Evolutionary conservation across 2,113 vertebrate genomes (phyloP).

Genomic region (Candoia aspera): DNA sequence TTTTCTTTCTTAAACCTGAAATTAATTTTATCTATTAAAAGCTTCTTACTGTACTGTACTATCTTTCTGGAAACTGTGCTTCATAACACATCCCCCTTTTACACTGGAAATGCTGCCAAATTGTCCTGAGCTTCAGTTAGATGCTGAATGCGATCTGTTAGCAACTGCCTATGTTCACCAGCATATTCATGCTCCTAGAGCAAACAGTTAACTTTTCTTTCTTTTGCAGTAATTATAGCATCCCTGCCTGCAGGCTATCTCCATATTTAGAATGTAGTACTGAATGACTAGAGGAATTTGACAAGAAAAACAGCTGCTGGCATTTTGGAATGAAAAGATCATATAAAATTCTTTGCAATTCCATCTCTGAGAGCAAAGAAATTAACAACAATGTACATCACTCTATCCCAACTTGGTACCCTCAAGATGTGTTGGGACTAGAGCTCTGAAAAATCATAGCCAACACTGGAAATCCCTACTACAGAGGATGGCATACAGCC

Average conservation of each 20-base stretch:
- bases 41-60: neutral
- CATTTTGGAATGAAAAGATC: conserved; percentile 70
- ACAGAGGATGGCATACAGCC: no score
- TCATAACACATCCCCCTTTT: neutral
- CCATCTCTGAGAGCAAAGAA: neutral
- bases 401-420: no score
- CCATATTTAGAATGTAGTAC: conserved; percentile 77
- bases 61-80: neutral
- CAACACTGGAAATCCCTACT: no score
- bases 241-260: conserved; percentile 71
- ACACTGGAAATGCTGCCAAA: conserved; percentile 66
- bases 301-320: conserved; percentile 75
- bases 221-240: conserved; percentile 82
- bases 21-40: no score
- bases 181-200: conserved; percentile 80
- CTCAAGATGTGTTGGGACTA: no score
- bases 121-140: conserved; percentile 75
- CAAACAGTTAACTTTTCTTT: conserved; percentile 58
- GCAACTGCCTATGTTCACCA: conserved; percentile 64
- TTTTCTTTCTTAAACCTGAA: neutral
- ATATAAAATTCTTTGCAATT: neutral
- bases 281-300: conserved; percentile 86
- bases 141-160: conserved; percentile 69
- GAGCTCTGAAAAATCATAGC: no score
- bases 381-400: neutral